These are phyloP conservation scores for Odocoileus hemionus DNA, from an alignment of 2,113 vertebrate species.

Conservation along the genomic window DNA sequence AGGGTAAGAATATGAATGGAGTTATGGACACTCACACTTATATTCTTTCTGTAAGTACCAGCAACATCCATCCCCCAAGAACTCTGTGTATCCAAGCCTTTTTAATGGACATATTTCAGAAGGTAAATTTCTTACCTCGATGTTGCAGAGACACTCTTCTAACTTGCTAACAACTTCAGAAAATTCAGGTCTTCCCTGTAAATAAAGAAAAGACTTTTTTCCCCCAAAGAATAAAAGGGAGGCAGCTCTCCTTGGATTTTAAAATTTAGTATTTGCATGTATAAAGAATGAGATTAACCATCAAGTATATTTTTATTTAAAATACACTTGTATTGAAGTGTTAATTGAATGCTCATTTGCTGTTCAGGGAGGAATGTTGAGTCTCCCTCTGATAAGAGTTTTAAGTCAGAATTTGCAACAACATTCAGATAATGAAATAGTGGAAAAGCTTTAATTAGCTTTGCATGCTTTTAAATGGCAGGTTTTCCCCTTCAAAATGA, in stretches of 20 bases:
- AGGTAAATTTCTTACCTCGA: slow-evolving; percentile 84
- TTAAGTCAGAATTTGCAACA: slow-evolving; percentile 71
- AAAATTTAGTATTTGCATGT: slow-evolving; percentile 70
- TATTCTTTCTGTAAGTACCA: background rate
- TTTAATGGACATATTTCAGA: background rate
- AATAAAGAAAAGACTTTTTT: slow-evolving; percentile 2
- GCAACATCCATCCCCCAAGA: background rate
- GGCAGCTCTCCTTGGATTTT: slow-evolving; percentile 36
- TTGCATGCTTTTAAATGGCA: slow-evolving; percentile 66
- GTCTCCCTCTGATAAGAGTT: slow-evolving; percentile 72
- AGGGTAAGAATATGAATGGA: background rate
- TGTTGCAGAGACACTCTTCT: slow-evolving; percentile 94
- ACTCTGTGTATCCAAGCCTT: fast-evolving
- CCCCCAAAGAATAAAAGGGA: background rate
- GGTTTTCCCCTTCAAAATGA: slow-evolving; percentile 59
- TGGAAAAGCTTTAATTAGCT: slow-evolving; percentile 73
- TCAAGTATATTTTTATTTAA: slow-evolving; percentile 74
- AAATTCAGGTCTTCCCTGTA: slow-evolving; percentile 93
- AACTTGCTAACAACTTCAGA: slow-evolving; percentile 92
- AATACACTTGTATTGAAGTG: slow-evolving; percentile 70
- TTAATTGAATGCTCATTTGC: slow-evolving; percentile 77
- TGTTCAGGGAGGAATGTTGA: slow-evolving; percentile 60
- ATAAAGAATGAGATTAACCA: slow-evolving; percentile 71
- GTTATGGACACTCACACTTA: background rate
- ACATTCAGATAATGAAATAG: slow-evolving; percentile 71